Conservation (phyloP, 1,140 invertebrate genomes). For the Zaprionus capensis region DNA sequence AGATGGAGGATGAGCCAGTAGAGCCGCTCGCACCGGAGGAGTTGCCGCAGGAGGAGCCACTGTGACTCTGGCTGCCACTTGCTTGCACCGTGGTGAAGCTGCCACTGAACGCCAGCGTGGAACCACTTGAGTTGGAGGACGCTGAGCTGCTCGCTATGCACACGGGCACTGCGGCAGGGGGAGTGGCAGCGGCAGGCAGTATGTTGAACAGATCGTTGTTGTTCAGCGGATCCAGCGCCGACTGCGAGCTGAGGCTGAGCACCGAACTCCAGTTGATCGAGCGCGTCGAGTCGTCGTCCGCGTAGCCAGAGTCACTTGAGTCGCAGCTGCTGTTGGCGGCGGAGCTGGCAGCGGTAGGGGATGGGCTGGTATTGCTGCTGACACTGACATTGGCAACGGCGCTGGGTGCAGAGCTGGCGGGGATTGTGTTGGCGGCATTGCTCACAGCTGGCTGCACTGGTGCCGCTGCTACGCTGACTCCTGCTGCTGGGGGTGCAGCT, state of each 20-base stretch:
- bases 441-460: constrained; percentile 8
- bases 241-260: constrained; percentile 92
- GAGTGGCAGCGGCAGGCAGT: constrained; percentile 71
- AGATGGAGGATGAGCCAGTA: constrained; percentile 31
- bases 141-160: constrained; percentile 47
- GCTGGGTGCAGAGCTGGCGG: constrained; percentile 26
- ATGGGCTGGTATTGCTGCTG: constrained; percentile 1
- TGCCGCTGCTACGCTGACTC: constrained; percentile 29
- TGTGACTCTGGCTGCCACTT: constrained; percentile 16
- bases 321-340: constrained; percentile 84
- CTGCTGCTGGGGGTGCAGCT: constrained; percentile 59
- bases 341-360: constrained; percentile 46
- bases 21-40: not conserved
- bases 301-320: constrained; percentile 89
- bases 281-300: constrained; percentile 90
- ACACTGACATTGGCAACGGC: constrained; percentile 14
- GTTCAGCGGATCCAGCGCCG: constrained; percentile 92
- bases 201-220: constrained; percentile 89
- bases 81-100: constrained; percentile 70
- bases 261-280: constrained; percentile 96
- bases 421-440: constrained; percentile 1
- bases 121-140: constrained; percentile 2
- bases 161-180: constrained; percentile 76
- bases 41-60: not conserved
- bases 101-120: constrained; percentile 71